Evolutionary conservation across 2,888 invertebrate genomes (phyloP).

Genomic region (Clusia tigrina): DNA sequence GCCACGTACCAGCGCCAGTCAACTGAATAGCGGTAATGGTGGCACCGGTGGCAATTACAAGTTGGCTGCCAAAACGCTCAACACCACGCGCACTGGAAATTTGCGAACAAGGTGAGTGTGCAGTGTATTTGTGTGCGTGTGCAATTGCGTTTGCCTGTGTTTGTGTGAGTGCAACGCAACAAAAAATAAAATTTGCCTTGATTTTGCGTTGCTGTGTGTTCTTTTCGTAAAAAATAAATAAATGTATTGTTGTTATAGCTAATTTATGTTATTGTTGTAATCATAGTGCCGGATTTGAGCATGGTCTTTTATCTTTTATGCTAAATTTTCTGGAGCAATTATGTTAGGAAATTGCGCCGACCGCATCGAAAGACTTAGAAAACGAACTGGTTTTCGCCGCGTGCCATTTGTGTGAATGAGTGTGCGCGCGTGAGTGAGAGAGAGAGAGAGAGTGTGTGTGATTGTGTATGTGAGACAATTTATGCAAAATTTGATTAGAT

Average conservation of each 20-base stretch:
- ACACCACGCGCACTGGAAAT: constrained; percentile 63
- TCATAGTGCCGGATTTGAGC: constrained; percentile 10
- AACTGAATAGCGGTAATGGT: constrained; percentile 62
- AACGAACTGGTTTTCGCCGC: constrained; percentile 47
- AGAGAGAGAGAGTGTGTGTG: no score
- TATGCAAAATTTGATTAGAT: no score
- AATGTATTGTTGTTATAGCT: constrained; percentile 20
- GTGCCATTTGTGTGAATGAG: no score
- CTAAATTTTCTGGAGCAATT: constrained; percentile 31
- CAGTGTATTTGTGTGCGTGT: neutral
- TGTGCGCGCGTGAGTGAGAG: no score
- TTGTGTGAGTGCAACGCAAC: neutral
- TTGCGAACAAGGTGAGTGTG: constrained; percentile 62
- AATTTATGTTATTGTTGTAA: constrained; percentile 20
- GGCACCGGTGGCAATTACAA: constrained; percentile 50
- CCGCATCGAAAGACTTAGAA: constrained; percentile 44
- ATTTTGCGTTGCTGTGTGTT: no score
- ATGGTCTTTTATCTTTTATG: no score
- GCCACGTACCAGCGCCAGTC: constrained; percentile 70
- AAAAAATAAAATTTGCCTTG: neutral
- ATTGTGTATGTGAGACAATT: no score
- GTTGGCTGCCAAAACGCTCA: constrained; percentile 58
- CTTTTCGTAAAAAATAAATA: neutral
- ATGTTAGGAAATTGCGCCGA: constrained; percentile 40
- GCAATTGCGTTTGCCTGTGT: neutral